Evolutionary conservation across 2,113 vertebrate species (phyloP).

Genomic region (Varanus komodoensis): DNA sequence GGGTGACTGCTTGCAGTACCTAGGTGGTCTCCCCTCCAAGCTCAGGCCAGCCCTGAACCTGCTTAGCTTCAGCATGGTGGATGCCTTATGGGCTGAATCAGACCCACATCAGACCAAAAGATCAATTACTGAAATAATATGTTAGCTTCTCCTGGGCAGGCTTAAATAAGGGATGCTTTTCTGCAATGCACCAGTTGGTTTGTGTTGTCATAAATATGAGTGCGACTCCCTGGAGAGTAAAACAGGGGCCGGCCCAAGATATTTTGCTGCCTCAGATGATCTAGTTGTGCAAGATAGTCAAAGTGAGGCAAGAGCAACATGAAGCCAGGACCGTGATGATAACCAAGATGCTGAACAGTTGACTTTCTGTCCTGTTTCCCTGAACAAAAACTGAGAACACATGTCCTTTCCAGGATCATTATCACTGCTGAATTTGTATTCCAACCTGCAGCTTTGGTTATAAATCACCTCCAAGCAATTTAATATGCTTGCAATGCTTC

Average conservation of each 20-base stretch:
- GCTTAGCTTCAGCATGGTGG: too few species aligned
- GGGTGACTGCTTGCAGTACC: too few species aligned
- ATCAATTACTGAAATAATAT: neutral
- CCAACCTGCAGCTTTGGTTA: neutral
- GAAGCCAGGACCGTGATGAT: neutral
- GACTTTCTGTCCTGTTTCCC: neutral
- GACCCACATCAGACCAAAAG: neutral
- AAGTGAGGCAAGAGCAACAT: neutral
- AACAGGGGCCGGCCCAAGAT: neutral
- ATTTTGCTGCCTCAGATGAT: neutral
- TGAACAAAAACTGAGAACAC: neutral
- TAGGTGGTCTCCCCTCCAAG: too few species aligned
- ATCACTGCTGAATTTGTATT: neutral
- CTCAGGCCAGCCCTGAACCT: too few species aligned
- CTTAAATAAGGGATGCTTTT: neutral
- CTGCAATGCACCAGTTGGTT: too few species aligned
- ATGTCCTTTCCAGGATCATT: neutral
- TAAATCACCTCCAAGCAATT: conserved; percentile 11
- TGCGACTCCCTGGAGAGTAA: neutral
- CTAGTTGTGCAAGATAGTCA: neutral
- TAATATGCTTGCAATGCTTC: neutral
- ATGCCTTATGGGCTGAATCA: too few species aligned
- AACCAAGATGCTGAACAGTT: neutral
- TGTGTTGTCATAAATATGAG: neutral
- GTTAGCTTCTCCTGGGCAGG: neutral